Evolutionary conservation across 1,140 invertebrate species (phyloP), one percentile per base, ranked within the genome.

Genomic region (Heliconius eleuchia): DNA sequence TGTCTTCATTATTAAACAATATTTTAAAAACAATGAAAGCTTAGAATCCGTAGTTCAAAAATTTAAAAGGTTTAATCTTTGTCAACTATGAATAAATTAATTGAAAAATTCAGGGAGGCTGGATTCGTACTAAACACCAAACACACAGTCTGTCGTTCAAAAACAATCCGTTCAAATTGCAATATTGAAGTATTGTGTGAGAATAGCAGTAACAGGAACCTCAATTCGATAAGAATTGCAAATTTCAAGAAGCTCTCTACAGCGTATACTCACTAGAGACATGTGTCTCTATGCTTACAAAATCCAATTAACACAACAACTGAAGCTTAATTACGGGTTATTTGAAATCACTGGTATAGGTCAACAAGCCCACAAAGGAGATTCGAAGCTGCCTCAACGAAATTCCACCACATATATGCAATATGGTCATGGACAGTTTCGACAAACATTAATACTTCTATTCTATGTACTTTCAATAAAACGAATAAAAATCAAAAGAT

Each of bases 41-140:
- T 74, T 57, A 46, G 50, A 30, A 52, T 30, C 23, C 13, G 52
- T 46, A 60, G 73, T 74, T 74, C 73, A 46, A 60, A 74, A 74
- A 74, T 74, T 34, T 34, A 34, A 18, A 52, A 13, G 13, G 18
- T 52, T 52, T 27, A n/a, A 73, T n/a, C 72, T 74, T 55, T 27
- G 73, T 74, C 46, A 74, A 74, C 30, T 74, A 46, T 74, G 52
- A 74, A 74, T 50, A 74, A n/a, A 74, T 74, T 74, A 74, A 74
- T 74, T 74, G 42, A 74, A 74, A 74, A 57, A 74, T 34, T 57
- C 73, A 74, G 1, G 16, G 30, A 74, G 46, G 30, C 50, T 74
- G 73, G 73, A 74, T 74, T 52, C 4, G 34, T 37, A 37, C 6
- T 0, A 37, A 37, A 37, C 34, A 7, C 6, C 34, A 37, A 37